These are phyloP conservation scores for Metaphire vulgaris DNA, from an alignment of 1,140 invertebrate species.

Conservation along the genomic window DNA sequence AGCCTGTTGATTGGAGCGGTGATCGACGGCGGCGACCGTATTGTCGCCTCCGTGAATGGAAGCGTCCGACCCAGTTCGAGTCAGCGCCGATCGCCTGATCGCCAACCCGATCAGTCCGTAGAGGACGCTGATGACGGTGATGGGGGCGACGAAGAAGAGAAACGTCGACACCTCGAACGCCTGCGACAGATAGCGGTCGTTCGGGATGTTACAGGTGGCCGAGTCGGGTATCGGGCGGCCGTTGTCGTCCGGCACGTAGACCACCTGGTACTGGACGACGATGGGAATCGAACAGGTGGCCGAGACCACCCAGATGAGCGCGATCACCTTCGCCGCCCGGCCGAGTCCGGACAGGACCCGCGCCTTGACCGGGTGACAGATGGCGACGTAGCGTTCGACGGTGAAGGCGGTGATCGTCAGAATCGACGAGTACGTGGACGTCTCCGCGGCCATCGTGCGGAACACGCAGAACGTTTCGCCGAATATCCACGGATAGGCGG, in stretches of 20 bases:
- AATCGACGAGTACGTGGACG: slow-evolving; percentile 61
- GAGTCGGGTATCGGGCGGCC: slow-evolving; percentile 38
- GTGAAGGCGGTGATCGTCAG: slow-evolving; percentile 51
- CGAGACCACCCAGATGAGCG: slow-evolving; percentile 69
- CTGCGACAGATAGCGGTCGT: slow-evolving; percentile 15
- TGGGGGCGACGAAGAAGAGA: slow-evolving; percentile 49
- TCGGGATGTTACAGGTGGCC: slow-evolving; percentile 26
- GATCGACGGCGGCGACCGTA: slow-evolving; percentile 1
- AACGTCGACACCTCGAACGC: slow-evolving; percentile 39
- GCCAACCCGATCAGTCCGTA: slow-evolving; percentile 46
- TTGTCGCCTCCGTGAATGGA: slow-evolving; percentile 29
- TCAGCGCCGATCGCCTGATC: slow-evolving; percentile 40
- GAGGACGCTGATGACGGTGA: slow-evolving; percentile 46
- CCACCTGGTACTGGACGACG: slow-evolving; percentile 38
- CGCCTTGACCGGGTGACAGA: slow-evolving; percentile 44
- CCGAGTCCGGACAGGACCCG: slow-evolving; percentile 57
- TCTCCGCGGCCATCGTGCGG: slow-evolving; percentile 74
- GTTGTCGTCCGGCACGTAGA: slow-evolving; percentile 49
- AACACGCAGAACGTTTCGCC: slow-evolving; percentile 76
- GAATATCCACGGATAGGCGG: slow-evolving; percentile 76
- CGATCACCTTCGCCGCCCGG: slow-evolving; percentile 70
- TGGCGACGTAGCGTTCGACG: slow-evolving; percentile 49
- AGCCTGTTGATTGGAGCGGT: background rate
- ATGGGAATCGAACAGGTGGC: slow-evolving; percentile 68
- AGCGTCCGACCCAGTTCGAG: slow-evolving; percentile 26